These are phyloP conservation scores for Pelodiscus sinensis DNA, from an alignment of 2,113 vertebrate species.

Conservation along the genomic window DNA sequence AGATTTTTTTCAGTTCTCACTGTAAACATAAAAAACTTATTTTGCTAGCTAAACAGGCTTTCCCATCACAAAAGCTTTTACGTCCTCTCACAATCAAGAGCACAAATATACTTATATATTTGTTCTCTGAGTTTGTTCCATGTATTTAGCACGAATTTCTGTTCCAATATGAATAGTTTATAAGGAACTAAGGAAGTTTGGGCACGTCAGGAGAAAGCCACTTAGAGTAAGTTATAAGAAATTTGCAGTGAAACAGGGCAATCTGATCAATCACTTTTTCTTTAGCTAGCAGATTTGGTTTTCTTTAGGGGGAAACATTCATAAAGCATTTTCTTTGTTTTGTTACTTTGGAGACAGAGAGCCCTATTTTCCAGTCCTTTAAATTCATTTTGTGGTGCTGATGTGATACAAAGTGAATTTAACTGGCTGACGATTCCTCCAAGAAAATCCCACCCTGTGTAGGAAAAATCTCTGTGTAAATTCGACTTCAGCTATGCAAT, in stretches of 20 bases:
- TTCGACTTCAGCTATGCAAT: too few relatives aligned
- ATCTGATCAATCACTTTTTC: neutral
- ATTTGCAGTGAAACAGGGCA: neutral
- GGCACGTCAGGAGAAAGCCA: neutral
- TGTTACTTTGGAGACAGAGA: neutral
- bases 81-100: neutral
- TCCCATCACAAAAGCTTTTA: neutral
- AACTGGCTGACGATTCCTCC: neutral
- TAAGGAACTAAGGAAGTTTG: neutral
- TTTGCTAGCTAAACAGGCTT: neutral
- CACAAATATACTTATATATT: neutral
- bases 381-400: neutral
- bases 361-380: neutral
- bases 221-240: neutral
- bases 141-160: neutral
- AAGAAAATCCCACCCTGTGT: too few relatives aligned
- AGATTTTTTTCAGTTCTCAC: neutral
- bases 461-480: neutral
- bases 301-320: neutral
- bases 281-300: neutral
- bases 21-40: neutral
- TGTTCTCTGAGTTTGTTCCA: neutral
- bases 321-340: neutral
- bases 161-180: neutral
- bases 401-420: neutral